Percentiles rank a stretch among this genome's conserved stretches.
Conservation (phyloP, 2,888 invertebrate species). For the Zonitis immaculata region DNA sequence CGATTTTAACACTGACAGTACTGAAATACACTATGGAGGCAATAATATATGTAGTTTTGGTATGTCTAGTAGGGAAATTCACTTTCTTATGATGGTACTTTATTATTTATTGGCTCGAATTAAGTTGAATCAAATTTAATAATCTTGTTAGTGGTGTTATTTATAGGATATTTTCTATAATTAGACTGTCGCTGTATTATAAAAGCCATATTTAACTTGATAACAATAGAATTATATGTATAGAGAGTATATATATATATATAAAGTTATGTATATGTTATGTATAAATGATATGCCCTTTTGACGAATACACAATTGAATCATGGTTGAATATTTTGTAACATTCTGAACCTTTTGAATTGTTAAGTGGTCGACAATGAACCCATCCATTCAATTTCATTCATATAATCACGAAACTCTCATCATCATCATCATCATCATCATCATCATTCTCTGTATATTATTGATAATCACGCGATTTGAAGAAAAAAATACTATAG, state of each 20-base stretch:
- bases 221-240: slow-evolving; percentile 40
- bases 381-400: slow-evolving; percentile 30
- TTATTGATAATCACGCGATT: too few species aligned
- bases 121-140: slow-evolving; percentile 3
- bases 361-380: slow-evolving; percentile 40
- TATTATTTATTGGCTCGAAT: too few species aligned
- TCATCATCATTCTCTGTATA: too few species aligned
- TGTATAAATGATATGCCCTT: slow-evolving; percentile 38
- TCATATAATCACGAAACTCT: slow-evolving; percentile 16
- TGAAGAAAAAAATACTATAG: too few species aligned
- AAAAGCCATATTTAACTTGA: slow-evolving; percentile 34
- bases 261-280: too few species aligned
- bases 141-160: slow-evolving; percentile 26
- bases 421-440: slow-evolving; percentile 7
- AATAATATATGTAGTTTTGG: not conserved
- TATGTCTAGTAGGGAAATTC: not conserved
- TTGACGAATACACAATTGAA: slow-evolving; percentile 40
- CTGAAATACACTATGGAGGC: not conserved
- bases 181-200: slow-evolving; percentile 35
- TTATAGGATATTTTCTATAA: slow-evolving; percentile 38
- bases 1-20: not conserved
- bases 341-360: slow-evolving; percentile 36
- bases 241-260: too few species aligned
- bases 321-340: slow-evolving; percentile 42
- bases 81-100: not conserved